phyloP scores from a whole-genome alignment of 1,140 invertebrate species.

The Tetramorium parvispinum region DNA sequence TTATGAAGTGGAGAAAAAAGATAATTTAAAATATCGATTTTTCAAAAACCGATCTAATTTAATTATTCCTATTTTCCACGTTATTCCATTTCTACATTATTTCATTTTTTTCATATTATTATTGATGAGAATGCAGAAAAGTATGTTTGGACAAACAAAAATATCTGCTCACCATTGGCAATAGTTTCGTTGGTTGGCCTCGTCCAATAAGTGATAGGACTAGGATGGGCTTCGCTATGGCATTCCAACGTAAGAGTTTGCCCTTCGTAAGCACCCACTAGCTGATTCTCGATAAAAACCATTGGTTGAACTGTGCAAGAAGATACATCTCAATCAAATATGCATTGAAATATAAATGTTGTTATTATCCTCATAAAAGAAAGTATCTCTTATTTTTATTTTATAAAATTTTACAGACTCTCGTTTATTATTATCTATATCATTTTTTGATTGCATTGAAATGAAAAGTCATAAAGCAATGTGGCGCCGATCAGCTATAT shows the following conservation, averaged over 20 bases:
- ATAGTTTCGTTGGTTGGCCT: conserved; percentile 83
- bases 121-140: not conserved
- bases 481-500: not conserved
- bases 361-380: not conserved
- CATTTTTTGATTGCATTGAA: not conserved
- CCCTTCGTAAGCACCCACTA: conserved; percentile 86
- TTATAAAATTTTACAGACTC: not conserved
- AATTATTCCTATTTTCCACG: not conserved
- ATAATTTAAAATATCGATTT: not conserved
- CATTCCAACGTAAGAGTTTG: conserved; percentile 87
- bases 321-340: conserved; percentile 46
- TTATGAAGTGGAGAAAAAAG: not conserved
- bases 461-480: not conserved
- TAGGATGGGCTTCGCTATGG: conserved; percentile 87
- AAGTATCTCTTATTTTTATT: not conserved
- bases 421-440: not conserved
- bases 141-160: not conserved
- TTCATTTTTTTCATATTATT: not conserved
- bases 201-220: conserved; percentile 87
- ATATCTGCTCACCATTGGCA: conserved; percentile 77
- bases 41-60: not conserved
- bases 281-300: conserved; percentile 86
- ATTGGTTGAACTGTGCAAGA: conserved; percentile 86
- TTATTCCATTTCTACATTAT: no score
- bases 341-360: not conserved